A percentile compares a stretch with the other conserved stretches of the same genome.
Conservation (phyloP, 2,888 invertebrate species). For the Balanococcus diminutus region DNA sequence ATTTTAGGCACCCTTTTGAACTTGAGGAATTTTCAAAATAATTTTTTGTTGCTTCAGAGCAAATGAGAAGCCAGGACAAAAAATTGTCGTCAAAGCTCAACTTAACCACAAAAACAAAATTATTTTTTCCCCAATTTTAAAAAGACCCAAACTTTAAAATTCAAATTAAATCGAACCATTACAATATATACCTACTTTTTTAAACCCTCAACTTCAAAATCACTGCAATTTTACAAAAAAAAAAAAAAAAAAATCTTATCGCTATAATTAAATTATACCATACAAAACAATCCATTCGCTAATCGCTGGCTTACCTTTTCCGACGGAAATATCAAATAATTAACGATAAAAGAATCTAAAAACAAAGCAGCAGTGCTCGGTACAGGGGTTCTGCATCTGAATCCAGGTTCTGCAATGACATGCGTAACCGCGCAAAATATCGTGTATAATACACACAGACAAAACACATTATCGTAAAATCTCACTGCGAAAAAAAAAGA, state of each 20-base stretch:
- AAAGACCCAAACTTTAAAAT: no score
- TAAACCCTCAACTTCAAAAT: no score
- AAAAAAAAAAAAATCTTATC: neutral
- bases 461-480: constrained; percentile 42
- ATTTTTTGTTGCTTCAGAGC: no score
- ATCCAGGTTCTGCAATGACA: constrained; percentile 7
- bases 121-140: no score
- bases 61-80: no score
- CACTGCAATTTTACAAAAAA: no score
- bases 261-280: neutral
- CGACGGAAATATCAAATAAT: constrained; percentile 21
- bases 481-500: constrained; percentile 14
- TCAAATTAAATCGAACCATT: no score
- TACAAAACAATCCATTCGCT: neutral
- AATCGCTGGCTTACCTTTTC: neutral
- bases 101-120: no score
- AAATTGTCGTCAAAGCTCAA: no score
- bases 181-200: no score
- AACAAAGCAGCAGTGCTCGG: neutral
- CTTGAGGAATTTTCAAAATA: no score
- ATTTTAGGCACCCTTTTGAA: no score
- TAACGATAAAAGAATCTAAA: constrained; percentile 9
- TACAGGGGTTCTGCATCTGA: neutral
- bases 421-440: constrained; percentile 33
- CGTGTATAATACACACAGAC: constrained; percentile 2